Conservation (phyloP, 2,888 invertebrate genomes). For the Abscondita cerata region DNA sequence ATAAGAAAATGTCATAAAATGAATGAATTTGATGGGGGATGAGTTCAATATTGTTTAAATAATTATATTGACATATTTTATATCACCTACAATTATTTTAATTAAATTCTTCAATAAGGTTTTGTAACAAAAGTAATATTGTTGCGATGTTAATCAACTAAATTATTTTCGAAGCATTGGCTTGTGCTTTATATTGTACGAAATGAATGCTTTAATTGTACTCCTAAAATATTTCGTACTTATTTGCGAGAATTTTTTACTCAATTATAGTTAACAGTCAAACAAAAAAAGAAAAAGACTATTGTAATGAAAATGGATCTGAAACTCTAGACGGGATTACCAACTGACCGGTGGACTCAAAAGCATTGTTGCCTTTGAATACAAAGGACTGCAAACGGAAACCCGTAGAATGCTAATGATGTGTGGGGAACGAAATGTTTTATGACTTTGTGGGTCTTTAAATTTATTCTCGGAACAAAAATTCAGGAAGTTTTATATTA, state of each 20-base stretch:
- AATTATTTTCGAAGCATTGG: too few species aligned
- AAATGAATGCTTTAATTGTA: too few species aligned
- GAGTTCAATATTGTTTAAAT: too few species aligned
- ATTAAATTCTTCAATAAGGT: too few species aligned
- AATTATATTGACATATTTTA: too few species aligned
- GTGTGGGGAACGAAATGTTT: conserved; percentile 33
- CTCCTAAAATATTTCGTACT: conserved; percentile 9
- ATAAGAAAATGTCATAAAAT: too few species aligned
- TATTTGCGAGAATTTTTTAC: conserved; percentile 20
- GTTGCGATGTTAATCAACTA: too few species aligned
- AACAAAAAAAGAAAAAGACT: conserved; percentile 42
- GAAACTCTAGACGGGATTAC: conserved; percentile 47
- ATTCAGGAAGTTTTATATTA: conserved; percentile 17
- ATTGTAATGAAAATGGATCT: conserved; percentile 41
- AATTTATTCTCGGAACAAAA: conserved; percentile 21
- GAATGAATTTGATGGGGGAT: too few species aligned
- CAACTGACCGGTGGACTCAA: conserved; percentile 43
- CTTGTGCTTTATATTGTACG: too few species aligned
- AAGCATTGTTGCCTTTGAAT: conserved; percentile 40
- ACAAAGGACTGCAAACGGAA: conserved; percentile 41
- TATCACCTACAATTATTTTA: too few species aligned
- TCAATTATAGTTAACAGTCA: conserved; percentile 28
- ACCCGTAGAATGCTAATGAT: conserved; percentile 35
- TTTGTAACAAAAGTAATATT: too few species aligned
- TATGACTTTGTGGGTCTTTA: conserved; percentile 23